A percentile compares a stretch with the other conserved stretches of the same genome.
These are phyloP conservation scores for Ciconia nigra DNA, from an alignment of 2,797 vertebrate genomes.

Conservation along the genomic window DNA sequence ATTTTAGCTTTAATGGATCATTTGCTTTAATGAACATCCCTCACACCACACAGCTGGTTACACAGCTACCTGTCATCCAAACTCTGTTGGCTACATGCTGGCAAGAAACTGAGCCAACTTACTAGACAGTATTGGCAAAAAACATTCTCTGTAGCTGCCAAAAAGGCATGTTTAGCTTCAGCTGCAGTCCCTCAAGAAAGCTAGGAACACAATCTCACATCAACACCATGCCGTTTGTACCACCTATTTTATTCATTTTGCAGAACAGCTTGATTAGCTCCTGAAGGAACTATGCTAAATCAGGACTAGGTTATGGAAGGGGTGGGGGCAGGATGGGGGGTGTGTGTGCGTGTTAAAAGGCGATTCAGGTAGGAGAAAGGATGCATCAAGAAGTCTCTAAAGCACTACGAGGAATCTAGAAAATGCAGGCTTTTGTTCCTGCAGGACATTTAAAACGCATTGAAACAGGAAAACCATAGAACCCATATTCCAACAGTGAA, in stretches of 20 bases:
- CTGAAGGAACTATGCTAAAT: not conserved
- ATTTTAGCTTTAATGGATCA: not conserved
- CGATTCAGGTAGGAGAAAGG: not conserved
- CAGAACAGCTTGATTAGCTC: not conserved
- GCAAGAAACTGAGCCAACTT: not conserved
- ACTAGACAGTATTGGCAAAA: constrained; percentile 9
- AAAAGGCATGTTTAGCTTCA: not conserved
- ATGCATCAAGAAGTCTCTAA: not conserved
- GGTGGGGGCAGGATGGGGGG: too few species aligned
- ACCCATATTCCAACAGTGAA: not conserved
- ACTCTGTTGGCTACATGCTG: not conserved
- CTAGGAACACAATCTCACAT: not conserved
- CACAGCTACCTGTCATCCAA: not conserved
- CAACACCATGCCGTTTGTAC: not conserved
- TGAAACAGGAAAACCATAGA: not conserved
- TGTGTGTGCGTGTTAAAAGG: not conserved
- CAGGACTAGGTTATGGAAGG: not conserved
- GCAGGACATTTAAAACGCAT: not conserved
- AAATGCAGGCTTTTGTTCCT: not conserved
- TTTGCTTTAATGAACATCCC: not conserved
- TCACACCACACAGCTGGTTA: not conserved
- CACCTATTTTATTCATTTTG: not conserved
- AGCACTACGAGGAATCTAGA: not conserved
- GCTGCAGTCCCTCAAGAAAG: not conserved
- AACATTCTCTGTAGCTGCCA: not conserved